Base-by-base conservation (phyloP, 1,140 invertebrate species). In the Tribolium castaneum region DNA sequence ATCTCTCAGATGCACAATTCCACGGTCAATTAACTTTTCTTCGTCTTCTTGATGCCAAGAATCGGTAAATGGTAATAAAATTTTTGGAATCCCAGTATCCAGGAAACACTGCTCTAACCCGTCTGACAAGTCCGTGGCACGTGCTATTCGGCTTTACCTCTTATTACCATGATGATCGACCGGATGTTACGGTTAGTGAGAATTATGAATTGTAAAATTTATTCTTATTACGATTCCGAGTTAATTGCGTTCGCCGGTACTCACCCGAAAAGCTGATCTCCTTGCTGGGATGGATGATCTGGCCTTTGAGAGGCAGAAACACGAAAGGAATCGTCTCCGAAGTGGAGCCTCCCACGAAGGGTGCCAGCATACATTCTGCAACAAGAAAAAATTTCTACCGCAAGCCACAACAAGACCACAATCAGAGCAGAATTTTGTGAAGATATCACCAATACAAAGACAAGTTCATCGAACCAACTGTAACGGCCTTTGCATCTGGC, bases 261-360 rank as follows among this genome's bases (percentile, higher is more conserved):
- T 90, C 87, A 96, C 95, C 94, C 87, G 92, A 88, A 85, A 96
- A 93, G 80, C 90, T 92, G 81, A 97, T 95, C 88, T 96, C 94
- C 79, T 93, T 93, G 76, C 94, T 94, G 0, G 95, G 95, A 88
- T 96, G 92, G 80, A 96, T 93, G 78, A 96, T 94, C 86, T 96
- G 94, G 13, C 94, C 94, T 82, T 93, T 93, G 19, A 94, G 88
- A 4, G 95, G 95, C 78, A 96, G 87, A 87, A 94, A 95, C 10
- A 97, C 93, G 84, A 95, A 95, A 10, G 95, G 95, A 75, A 96
- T 94, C 84, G 91, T 92, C 83, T 96, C 94, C 51, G 91, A 89
- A n/a, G 92, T 92, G 50, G 90, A 89, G 70, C 91, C 92, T 59
- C 92, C 92, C 6, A 94, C 91, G 84, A 96, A 97, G 30, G 93